Evolutionary conservation across 2,113 vertebrate genomes (phyloP).

Genomic region (Carassius auratus): DNA sequence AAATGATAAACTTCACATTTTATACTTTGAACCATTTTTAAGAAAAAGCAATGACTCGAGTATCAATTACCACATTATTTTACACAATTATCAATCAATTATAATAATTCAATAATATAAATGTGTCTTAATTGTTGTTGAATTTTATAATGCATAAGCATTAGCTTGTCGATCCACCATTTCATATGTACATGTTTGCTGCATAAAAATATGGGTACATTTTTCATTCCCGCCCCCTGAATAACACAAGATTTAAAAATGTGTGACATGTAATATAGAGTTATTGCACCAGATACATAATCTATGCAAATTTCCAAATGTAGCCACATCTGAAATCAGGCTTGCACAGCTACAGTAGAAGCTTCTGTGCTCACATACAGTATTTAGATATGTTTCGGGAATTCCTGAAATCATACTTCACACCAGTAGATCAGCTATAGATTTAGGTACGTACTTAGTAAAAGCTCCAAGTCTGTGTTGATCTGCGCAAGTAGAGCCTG

Average conservation of each 20-base stretch:
- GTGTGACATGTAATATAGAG: too few species aligned
- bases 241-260: background rate
- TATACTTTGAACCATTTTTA: too few species aligned
- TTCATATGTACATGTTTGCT: background rate
- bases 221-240: background rate
- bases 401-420: background rate
- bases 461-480: conserved; percentile 78
- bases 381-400: background rate
- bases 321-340: background rate
- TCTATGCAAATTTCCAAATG: background rate
- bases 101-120: background rate
- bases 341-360: background rate
- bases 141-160: too few species aligned
- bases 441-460: conserved; percentile 37
- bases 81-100: too few species aligned
- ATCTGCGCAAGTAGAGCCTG: conserved; percentile 82
- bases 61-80: too few species aligned
- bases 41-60: too few species aligned
- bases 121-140: background rate
- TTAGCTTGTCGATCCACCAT: too few species aligned
- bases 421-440: background rate
- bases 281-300: background rate
- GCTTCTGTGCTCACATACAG: background rate
- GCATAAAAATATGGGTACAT: background rate
- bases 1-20: too few species aligned